A percentile compares a stretch with the other conserved stretches of the same genome.
phyloP scores from a whole-genome alignment of 2,113 vertebrate species.

The Copsychus sechellarum region DNA sequence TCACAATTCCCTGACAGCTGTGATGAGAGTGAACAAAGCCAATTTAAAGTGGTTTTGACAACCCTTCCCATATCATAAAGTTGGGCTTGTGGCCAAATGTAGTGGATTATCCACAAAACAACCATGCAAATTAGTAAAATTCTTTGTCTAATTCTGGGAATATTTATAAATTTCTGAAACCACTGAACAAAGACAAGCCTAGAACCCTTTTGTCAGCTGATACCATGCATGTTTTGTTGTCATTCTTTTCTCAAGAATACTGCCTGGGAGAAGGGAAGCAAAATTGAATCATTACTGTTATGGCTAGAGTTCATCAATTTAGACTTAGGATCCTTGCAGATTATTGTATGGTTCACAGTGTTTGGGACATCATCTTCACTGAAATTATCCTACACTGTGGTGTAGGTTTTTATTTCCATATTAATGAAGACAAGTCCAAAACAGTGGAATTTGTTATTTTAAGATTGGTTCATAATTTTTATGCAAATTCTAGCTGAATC shows the following conservation, averaged over 20 bases:
- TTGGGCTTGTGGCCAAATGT: background rate
- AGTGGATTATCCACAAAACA: background rate
- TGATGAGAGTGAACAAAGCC: background rate
- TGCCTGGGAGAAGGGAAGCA: background rate
- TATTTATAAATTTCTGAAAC: background rate
- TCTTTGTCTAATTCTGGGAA: background rate
- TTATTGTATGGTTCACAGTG: background rate
- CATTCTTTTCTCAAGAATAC: background rate
- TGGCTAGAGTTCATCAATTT: background rate
- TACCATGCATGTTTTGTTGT: background rate
- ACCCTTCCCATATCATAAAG: background rate
- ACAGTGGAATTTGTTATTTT: background rate
- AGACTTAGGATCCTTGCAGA: background rate
- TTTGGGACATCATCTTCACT: background rate
- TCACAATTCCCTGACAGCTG: background rate
- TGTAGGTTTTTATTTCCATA: background rate
- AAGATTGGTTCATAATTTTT: background rate
- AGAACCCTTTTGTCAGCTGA: background rate
- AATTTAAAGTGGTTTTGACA: background rate
- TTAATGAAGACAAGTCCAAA: background rate
- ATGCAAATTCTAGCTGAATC: background rate
- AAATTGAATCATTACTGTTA: background rate
- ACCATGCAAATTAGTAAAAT: background rate
- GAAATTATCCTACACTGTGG: background rate
- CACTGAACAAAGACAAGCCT: background rate